phyloP scores from a whole-genome alignment of 2,888 invertebrate species.

The Oscheius onirici region DNA sequence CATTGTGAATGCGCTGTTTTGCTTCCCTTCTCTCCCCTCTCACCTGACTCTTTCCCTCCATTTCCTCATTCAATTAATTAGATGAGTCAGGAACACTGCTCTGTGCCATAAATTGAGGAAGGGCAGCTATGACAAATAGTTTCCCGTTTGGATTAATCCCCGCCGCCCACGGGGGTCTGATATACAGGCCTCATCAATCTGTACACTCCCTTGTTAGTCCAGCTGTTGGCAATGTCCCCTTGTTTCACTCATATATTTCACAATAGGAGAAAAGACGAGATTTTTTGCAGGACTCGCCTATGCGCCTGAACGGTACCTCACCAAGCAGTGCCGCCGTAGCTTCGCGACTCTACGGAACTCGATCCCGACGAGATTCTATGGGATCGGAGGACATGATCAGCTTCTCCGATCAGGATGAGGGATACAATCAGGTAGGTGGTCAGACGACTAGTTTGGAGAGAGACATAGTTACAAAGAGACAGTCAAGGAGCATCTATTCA shows the following conservation, averaged over 20 bases:
- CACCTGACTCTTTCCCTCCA: too few species aligned
- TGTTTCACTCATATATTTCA: conserved; percentile 29
- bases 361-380: conserved; percentile 49
- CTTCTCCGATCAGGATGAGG: conserved; percentile 56
- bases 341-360: conserved; percentile 63
- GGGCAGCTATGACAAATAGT: conserved; percentile 16
- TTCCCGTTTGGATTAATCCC: conserved; percentile 5
- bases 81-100: too few species aligned
- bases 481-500: neutral
- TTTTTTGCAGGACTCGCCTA: conserved; percentile 57
- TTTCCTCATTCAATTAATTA: too few species aligned
- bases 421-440: neutral
- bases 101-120: too few species aligned
- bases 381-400: conserved; percentile 68
- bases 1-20: too few species aligned
- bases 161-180: conserved; percentile 9
- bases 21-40: too few species aligned
- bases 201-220: neutral
- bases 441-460: neutral
- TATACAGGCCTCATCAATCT: neutral
- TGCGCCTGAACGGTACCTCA: conserved; percentile 59
- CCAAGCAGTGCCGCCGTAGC: conserved; percentile 67
- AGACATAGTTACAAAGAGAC: too few species aligned
- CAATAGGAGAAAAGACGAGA: too few species aligned
- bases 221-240: conserved; percentile 19